Evolutionary conservation across 2,888 invertebrate species (phyloP).

Genomic region (Oscheius onirici): DNA sequence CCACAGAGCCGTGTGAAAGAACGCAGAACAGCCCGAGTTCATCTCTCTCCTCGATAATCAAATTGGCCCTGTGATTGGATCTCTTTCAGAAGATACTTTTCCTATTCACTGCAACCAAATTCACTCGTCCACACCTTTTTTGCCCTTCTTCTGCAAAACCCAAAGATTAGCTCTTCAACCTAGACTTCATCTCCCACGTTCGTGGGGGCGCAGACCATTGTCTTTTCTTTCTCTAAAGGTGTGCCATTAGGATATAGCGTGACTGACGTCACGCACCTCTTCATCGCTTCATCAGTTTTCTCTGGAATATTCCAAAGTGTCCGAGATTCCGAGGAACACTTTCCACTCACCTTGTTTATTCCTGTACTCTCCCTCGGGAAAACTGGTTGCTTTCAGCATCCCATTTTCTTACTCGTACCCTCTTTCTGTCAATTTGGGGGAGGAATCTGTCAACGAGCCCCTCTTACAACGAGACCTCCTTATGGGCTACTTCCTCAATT

Average conservation of each 20-base stretch:
- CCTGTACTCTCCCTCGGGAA: neutral
- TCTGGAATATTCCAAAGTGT: neutral
- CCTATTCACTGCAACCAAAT: neutral
- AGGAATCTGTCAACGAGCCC: neutral
- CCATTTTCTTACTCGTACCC: neutral
- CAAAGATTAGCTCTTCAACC: neutral
- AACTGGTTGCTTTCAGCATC: neutral
- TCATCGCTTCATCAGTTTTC: neutral
- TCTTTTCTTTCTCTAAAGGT: constrained; percentile 22
- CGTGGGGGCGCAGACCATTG: constrained; percentile 6
- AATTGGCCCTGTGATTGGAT: constrained; percentile 22
- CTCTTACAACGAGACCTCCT: neutral
- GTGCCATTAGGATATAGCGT: constrained; percentile 28
- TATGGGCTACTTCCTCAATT: constrained; percentile 23
- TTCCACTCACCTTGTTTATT: neutral
- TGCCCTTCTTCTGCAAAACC: neutral
- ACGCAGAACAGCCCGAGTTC: neutral
- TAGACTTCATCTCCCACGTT: neutral
- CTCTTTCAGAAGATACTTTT: no score
- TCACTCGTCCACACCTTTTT: neutral
- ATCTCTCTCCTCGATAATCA: constrained; percentile 4
- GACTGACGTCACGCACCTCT: constrained; percentile 17
- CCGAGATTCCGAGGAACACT: no score
- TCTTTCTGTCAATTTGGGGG: neutral
- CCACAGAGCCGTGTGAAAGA: neutral